Percentiles rank a stretch among this genome's conserved stretches.
Conservation (phyloP, 2,888 invertebrate genomes). For the Ophion ventricosus region DNA sequence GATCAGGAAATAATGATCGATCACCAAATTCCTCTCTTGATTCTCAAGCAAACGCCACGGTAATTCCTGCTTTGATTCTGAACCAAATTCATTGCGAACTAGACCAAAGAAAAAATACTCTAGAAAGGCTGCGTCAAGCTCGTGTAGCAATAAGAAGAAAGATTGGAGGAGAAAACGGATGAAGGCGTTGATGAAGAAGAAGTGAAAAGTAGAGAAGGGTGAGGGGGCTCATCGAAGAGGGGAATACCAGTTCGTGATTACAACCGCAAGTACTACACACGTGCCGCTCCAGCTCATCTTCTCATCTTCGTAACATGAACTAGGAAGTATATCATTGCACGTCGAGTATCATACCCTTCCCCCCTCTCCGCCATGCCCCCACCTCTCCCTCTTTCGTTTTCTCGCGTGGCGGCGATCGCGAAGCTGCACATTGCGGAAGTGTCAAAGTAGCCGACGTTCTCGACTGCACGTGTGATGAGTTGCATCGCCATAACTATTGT, state of each 20-base stretch:
- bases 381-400: not conserved
- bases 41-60: not conserved
- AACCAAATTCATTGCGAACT: no score
- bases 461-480: not conserved
- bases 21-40: not conserved
- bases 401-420: constrained; percentile 6
- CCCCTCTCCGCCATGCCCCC: not conserved
- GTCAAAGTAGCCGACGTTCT: not conserved
- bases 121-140: no score
- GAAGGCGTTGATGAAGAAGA: not conserved
- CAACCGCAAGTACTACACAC: constrained; percentile 34
- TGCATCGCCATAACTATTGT: not conserved
- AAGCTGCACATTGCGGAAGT: not conserved
- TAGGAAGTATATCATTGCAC: constrained; percentile 43
- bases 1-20: not conserved
- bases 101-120: no score
- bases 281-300: constrained; percentile 11
- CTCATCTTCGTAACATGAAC: constrained; percentile 42
- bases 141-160: not conserved
- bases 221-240: not conserved
- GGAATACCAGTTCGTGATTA: constrained; percentile 54
- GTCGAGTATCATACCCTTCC: constrained; percentile 27
- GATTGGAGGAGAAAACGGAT: not conserved
- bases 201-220: not conserved
- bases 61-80: not conserved